Percentiles rank a stretch among this genome's conserved stretches.
Evolutionary conservation across 2,113 vertebrate genomes (phyloP).

Genomic region (Motacilla alba): DNA sequence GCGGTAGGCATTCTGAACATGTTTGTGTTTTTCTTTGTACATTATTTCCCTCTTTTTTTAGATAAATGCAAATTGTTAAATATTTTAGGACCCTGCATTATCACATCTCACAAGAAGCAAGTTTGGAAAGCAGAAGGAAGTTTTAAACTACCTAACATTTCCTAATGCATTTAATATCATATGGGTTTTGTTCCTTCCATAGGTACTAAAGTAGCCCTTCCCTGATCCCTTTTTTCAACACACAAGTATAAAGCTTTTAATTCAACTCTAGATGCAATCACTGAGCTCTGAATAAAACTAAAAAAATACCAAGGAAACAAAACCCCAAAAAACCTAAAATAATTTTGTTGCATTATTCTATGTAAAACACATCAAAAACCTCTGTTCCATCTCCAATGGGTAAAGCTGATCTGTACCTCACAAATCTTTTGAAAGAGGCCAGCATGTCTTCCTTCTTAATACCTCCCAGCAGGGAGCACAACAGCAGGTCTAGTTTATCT

Average conservation of each 20-base stretch:
- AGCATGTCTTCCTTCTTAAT: neutral
- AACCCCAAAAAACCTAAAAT: neutral
- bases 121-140: neutral
- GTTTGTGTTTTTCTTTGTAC: conserved; percentile 51
- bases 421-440: conserved; percentile 1
- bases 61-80: conserved; percentile 32
- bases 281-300: neutral
- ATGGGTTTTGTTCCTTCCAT: neutral
- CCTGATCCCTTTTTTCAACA: neutral
- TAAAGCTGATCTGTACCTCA: neutral
- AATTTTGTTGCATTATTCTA: neutral
- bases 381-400: neutral
- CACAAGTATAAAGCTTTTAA: neutral
- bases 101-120: neutral
- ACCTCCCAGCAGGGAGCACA: conserved; percentile 18
- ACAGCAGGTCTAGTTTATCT: conserved; percentile 39
- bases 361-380: neutral
- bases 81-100: conserved; percentile 1
- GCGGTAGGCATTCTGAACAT: conserved; percentile 53
- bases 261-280: neutral
- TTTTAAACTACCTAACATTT: neutral
- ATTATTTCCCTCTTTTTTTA: neutral
- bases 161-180: neutral
- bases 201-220: neutral
- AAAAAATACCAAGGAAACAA: neutral